phyloP scores from a whole-genome alignment of 2,888 invertebrate species.

The Antheraea assamensis region DNA sequence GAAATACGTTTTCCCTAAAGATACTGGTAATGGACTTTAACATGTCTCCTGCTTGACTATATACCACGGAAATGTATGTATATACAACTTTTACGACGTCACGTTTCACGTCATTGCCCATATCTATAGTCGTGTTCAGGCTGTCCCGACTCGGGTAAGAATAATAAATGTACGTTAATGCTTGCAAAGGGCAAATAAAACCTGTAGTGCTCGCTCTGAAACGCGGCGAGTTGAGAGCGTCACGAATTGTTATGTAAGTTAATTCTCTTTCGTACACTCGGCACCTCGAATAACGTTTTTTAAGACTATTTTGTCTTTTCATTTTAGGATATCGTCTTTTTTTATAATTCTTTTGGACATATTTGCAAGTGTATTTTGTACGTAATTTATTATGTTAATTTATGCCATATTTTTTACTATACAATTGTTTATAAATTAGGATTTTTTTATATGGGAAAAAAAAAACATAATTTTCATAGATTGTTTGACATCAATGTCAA shows the following conservation, averaged over 20 bases:
- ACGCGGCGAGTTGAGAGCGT: background rate
- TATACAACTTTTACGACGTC: background rate
- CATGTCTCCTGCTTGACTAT: background rate
- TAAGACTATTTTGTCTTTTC: background rate
- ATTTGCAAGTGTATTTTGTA: no score
- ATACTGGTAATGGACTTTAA: conserved; percentile 3
- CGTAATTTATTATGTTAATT: no score
- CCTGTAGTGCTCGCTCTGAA: background rate
- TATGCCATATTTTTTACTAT: no score
- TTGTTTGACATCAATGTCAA: no score
- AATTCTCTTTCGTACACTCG: background rate
- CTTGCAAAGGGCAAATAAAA: conserved; percentile 9
- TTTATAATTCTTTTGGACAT: no score
- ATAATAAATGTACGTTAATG: conserved; percentile 4
- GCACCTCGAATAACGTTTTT: background rate
- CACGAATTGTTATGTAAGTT: background rate
- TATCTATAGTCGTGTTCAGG: background rate
- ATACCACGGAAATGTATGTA: background rate
- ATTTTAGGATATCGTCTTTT: background rate
- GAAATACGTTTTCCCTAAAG: background rate
- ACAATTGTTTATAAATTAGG: no score
- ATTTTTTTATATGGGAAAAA: no score
- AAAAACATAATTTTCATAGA: no score
- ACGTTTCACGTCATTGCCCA: conserved; percentile 1
- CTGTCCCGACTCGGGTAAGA: background rate